Evolutionary conservation across 2,797 vertebrate genomes (phyloP).

Genomic region (Sebastes hubbsi): DNA sequence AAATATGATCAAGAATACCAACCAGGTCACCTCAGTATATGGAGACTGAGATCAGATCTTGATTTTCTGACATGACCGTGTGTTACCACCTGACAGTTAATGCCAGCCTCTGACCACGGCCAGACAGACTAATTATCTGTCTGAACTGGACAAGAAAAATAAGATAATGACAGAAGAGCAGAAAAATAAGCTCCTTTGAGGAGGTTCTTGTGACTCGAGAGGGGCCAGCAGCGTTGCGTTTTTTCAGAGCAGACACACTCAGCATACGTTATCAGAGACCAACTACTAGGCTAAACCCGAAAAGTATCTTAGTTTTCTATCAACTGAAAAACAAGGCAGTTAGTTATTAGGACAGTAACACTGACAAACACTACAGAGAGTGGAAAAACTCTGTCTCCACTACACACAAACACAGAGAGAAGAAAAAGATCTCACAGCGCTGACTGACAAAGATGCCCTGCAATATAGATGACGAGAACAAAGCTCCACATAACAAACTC

Average conservation of each 20-base stretch:
- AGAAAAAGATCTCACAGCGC: slow-evolving; percentile 72
- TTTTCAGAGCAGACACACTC: slow-evolving; percentile 22
- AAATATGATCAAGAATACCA: neutral
- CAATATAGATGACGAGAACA: slow-evolving; percentile 87
- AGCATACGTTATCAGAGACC: slow-evolving; percentile 40
- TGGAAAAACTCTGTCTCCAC: slow-evolving; percentile 53
- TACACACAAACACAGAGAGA: slow-evolving; percentile 70
- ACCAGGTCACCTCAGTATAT: neutral
- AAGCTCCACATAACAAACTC: slow-evolving; percentile 83
- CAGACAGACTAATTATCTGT: neutral
- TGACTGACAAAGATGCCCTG: slow-evolving; percentile 83
- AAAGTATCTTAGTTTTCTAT: slow-evolving; percentile 42
- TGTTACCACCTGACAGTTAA: neutral
- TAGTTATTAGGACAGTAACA: slow-evolving; percentile 77
- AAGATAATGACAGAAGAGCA: slow-evolving; percentile 17
- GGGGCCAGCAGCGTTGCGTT: slow-evolving; percentile 2
- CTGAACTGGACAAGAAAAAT: slow-evolving; percentile 8
- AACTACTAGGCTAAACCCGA: slow-evolving; percentile 32
- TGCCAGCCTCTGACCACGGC: neutral
- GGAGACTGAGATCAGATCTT: neutral
- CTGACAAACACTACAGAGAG: slow-evolving; percentile 79
- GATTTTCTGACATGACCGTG: neutral
- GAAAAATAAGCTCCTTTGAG: slow-evolving; percentile 30
- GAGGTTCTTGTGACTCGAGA: slow-evolving; percentile 18
- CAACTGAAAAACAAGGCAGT: slow-evolving; percentile 73